Base-by-base conservation (phyloP, 2,888 invertebrate genomes). In the Petrolisthes manimaculis region DNA sequence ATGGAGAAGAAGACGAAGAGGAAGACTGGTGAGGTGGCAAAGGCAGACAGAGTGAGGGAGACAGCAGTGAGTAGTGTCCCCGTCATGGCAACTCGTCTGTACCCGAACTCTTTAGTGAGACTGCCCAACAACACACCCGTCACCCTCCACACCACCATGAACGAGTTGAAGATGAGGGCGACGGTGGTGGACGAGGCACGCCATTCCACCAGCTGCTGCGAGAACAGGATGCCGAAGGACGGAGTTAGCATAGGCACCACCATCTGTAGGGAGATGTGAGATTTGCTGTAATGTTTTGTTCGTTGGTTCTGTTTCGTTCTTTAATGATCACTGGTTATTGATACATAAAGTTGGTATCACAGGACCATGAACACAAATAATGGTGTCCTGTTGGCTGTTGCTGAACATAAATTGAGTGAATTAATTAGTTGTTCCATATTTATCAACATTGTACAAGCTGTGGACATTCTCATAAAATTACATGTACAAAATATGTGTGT, bases 141-240 rank as follows among this genome's bases (percentile, higher is more conserved):
- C 51, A 89, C 18, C 56, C 82, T 71, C 89, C 89, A 89, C 55
- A 82, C 74, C 55, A 89, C 56, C 69, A 82, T 77, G 82, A 85
- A 82, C 37, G 82, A 69, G 80, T 74, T 89, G 83, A 80, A 85
- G 69, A 89, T 77, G 69, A 81, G 18, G 37, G 82, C 84, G 21
- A 85, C 77, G 78, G 85, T 86, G 53, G 89, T 85, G 78, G 83
- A 85, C 37, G 88, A 89, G 18, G 69, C 78, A n/a, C 53, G 82
- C 85, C 77, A 81, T 53, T 74, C 84, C 54, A 61, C 69, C 67
- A 89, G 80, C 69, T 80, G 69, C 18, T 55, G 53, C 55, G 82
- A 82, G 83, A 89, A 89, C 14, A 89, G 82, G 69, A 89, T 84
- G 3, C 88, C 88, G 56, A 89, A 89, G 82, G 77, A 85, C 12